Conservation (phyloP, 2,888 invertebrate genomes). For the Hirtodrosophila histrioides region DNA sequence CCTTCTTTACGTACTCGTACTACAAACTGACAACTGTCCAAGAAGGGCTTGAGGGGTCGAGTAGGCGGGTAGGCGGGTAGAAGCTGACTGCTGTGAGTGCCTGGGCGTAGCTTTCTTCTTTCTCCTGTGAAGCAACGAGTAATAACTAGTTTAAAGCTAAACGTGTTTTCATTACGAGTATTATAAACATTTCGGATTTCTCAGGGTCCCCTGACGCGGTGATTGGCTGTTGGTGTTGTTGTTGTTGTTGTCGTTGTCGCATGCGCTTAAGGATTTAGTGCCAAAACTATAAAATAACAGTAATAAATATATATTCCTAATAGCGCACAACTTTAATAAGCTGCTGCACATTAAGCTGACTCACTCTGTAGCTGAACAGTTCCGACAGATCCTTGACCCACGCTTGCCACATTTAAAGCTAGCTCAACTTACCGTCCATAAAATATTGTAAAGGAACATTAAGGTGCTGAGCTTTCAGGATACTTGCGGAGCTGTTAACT, state of each 20-base stretch:
- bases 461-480: slow-evolving; percentile 48
- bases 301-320: slow-evolving; percentile 54
- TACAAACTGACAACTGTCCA: slow-evolving; percentile 24
- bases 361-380: slow-evolving; percentile 26
- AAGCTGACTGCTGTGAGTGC: slow-evolving; percentile 38
- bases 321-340: slow-evolving; percentile 31
- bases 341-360: slow-evolving; percentile 48
- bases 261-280: slow-evolving; percentile 38
- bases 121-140: slow-evolving; percentile 62
- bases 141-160: slow-evolving; percentile 80
- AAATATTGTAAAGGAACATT: slow-evolving; percentile 60
- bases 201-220: slow-evolving; percentile 24
- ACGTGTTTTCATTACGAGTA: slow-evolving; percentile 69
- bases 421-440: slow-evolving; percentile 37
- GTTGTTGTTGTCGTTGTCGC: slow-evolving; percentile 8
- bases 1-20: slow-evolving; percentile 43
- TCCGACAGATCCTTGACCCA: slow-evolving; percentile 36
- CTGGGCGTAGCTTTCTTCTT: slow-evolving; percentile 54
- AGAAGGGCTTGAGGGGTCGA: neutral
- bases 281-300: slow-evolving; percentile 37
- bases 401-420: slow-evolving; percentile 30
- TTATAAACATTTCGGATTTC: slow-evolving; percentile 70
- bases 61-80: slow-evolving; percentile 8
- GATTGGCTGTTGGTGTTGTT: slow-evolving; percentile 4
- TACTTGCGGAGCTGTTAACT: slow-evolving; percentile 32